Evolutionary conservation across 2,113 vertebrate genomes (phyloP), one percentile per base, ranked within the genome.

Genomic region (Rhynchopsitta pachyrhyncha): DNA sequence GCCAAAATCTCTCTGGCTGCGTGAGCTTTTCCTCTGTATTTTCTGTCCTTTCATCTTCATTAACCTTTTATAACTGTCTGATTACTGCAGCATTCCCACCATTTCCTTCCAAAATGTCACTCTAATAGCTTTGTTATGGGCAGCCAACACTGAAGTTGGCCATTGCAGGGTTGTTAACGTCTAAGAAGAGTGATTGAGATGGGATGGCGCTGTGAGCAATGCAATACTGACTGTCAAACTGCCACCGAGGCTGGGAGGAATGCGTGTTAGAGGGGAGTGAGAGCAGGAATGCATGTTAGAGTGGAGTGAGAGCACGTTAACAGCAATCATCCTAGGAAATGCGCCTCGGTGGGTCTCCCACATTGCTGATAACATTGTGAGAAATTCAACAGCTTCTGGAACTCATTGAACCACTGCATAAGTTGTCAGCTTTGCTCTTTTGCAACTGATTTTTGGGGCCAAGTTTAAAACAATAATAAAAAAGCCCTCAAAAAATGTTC

Each of bases 21-120:
- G 33, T 78, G 47, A 17, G 24, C 31, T 94, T 94, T 97, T 92
- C 86, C 92, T 95, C 92, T 82, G 60, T 31, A 28, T 82, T 96
- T 94, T 93, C 73, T 93, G 37, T 46, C 88, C 93, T 97, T 96
- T 88, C 88, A 96, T 96, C 92, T 97, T 59, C 91, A 76, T 96
- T 93, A 96, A 91, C 88, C 95, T 96, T 97, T 95, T 95, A 93
- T 85, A 92, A 93, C 91, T 70, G 71, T 52, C 90, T 94, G 96
- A 96, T 94, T 31, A 17, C 92, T 73, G 86, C 88, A 79, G 92
- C 95, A 76, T 93, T 96, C 69, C 62, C 88, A 82, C 83, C 66
- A 55, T 92, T 96, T 94, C 96, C 96, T 95, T 50, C 81, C 49
- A 44, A 87, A 91, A 84, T 35, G 81, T 69, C 86, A 13, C 81